Conservation (phyloP, 2,797 vertebrate genomes). For the Phaenicophaeus curvirostris region DNA sequence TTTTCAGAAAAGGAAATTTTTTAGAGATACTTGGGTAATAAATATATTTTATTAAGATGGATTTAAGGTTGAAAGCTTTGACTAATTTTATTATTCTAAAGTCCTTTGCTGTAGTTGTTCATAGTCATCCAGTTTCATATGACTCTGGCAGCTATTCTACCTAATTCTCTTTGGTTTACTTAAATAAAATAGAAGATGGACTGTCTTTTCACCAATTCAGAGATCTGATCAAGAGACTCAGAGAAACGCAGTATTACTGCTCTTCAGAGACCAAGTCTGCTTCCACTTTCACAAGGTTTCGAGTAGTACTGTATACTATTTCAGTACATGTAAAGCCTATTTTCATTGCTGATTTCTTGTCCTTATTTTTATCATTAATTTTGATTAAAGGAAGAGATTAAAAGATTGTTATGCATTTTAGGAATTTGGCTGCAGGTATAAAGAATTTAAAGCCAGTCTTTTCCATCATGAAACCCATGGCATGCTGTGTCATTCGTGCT, state of each 20-base stretch:
- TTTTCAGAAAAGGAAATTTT: not conserved
- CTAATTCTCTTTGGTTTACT: not conserved
- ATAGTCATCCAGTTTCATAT: not conserved
- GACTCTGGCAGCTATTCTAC: not conserved
- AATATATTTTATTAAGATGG: not conserved
- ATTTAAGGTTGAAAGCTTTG: not conserved
- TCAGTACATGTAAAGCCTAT: not conserved
- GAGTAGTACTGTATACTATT: not conserved
- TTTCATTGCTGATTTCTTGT: not conserved
- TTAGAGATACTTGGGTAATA: not conserved
- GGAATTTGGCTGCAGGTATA: slow-evolving; percentile 24
- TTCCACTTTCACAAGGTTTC: not conserved
- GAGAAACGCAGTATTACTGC: not conserved
- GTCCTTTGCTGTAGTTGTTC: not conserved
- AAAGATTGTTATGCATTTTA: slow-evolving; percentile 10
- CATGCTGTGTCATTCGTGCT: slow-evolving; percentile 38
- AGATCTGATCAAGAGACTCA: not conserved
- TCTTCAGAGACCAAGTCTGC: not conserved
- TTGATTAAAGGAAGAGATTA: slow-evolving; percentile 7
- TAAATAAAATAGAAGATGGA: not conserved
- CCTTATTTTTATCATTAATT: not conserved
- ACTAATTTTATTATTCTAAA: not conserved
- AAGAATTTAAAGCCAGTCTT: slow-evolving; percentile 10
- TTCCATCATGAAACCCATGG: slow-evolving; percentile 25
- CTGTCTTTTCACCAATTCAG: not conserved